Evolutionary conservation across 2,113 vertebrate species (phyloP), one percentile per base, ranked within the genome.

Genomic region (Pongo pygmaeus): DNA sequence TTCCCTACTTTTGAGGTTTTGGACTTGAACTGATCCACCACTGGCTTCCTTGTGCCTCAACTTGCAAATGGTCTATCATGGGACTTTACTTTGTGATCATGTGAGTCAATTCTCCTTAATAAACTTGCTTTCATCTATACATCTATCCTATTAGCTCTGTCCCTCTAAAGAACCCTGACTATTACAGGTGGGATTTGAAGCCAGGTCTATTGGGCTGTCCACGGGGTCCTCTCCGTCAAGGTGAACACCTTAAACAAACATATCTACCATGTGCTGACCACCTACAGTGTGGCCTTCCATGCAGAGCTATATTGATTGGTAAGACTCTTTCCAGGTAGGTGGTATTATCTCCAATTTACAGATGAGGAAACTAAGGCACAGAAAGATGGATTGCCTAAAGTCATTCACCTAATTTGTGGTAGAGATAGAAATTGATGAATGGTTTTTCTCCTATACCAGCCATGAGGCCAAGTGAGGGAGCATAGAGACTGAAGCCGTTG

Each of bases 201-300:
- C 72, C 75, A 22, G 61, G 16, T 57, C 61, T 48, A 8, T 30
- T n/a, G 72, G 77, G 20, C 43, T 22, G 16, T 61, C 43, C 78
- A 27, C 6, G n/a, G n/a, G 16, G 35, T 32, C 25, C 20, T 38
- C 67, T 78, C 74, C 10, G 12, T n/a, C 69, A 57, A 83, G 23
- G 35, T 0, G 0, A 25, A 38, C 17, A 43, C 48, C 35, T 84
- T 57, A 32, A 46, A 72, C 18, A 43, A 80, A 22, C 27, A 27
- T 14, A 92, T 9, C 5, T 43, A 5, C 27, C 8, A n/a, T 4
- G 20, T 23, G 22, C 25, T 35, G 18, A 3, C 8, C 23, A 8
- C 35, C 5, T 3, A 8, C 9, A n/a, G 18, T 13, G 57, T 30
- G 3, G 43, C 81, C 0, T 4, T 61, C 40, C n/a, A 2, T 9